Evolutionary conservation across 2,888 invertebrate species (phyloP).

Genomic region (Dioctria rufipes): DNA sequence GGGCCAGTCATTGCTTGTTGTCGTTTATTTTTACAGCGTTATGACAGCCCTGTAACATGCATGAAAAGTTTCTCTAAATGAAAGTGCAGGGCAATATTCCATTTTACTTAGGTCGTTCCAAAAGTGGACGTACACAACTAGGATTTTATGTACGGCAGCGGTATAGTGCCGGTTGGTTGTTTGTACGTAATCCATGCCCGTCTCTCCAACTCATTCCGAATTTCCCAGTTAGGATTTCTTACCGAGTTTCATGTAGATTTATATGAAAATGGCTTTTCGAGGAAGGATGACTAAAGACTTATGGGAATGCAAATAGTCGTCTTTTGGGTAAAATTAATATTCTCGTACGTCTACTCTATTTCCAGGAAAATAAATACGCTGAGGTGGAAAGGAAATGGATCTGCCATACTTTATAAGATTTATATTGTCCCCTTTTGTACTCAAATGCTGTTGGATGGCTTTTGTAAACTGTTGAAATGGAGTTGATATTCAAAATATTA

Average conservation of each 20-base stretch:
- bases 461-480: conserved; percentile 13
- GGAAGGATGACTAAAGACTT: conserved; percentile 29
- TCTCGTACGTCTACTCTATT: conserved; percentile 27
- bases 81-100: conserved; percentile 29
- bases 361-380: conserved; percentile 39
- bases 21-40: conserved; percentile 13
- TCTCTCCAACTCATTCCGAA: not conserved
- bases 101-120: conserved; percentile 23
- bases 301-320: conserved; percentile 46
- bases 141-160: not conserved
- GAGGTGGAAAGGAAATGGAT: conserved; percentile 47
- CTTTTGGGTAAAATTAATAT: conserved; percentile 46
- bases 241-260: not conserved
- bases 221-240: conserved; percentile 1
- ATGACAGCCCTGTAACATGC: conserved; percentile 40
- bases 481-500: not conserved
- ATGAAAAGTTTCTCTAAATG: conserved; percentile 20
- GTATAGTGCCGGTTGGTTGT: not conserved
- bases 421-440: conserved; percentile 32
- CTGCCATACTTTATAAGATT: conserved; percentile 49
- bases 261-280: conserved; percentile 32
- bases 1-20: conserved; percentile 25
- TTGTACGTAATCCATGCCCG: not conserved
- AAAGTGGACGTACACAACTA: not conserved
- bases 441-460: conserved; percentile 13